Conservation (phyloP, 2,113 vertebrate genomes). For the Lagopus leucura region DNA sequence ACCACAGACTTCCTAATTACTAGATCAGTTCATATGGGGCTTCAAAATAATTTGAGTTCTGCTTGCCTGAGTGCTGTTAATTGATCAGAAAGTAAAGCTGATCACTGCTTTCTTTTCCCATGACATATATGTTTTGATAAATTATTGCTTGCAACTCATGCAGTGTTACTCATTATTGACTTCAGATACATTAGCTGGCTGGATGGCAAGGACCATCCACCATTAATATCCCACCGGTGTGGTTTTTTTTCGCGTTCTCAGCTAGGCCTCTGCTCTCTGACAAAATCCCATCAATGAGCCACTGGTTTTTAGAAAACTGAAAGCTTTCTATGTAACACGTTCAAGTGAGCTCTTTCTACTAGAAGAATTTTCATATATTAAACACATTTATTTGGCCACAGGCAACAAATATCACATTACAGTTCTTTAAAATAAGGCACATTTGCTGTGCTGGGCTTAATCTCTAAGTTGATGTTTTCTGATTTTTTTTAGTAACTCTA, state of each 20-base stretch:
- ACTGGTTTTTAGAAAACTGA: not conserved
- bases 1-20: constrained; percentile 66
- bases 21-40: constrained; percentile 47
- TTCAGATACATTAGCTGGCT: constrained; percentile 46
- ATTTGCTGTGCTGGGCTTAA: not conserved
- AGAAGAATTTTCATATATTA: not conserved
- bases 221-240: not conserved
- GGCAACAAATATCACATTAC: not conserved
- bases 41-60: constrained; percentile 69
- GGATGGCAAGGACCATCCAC: constrained; percentile 32
- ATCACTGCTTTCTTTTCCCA: constrained; percentile 64
- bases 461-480: not conserved
- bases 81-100: constrained; percentile 77
- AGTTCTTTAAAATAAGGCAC: not conserved
- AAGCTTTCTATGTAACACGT: not conserved
- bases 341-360: not conserved
- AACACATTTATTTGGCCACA: not conserved
- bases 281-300: not conserved
- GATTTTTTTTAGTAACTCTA: not conserved
- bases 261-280: constrained; percentile 13
- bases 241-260: not conserved
- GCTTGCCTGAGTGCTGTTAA: constrained; percentile 71
- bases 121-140: constrained; percentile 69
- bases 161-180: constrained; percentile 65
- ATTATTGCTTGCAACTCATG: constrained; percentile 57